Conservation (phyloP, 2,888 invertebrate genomes). For the Pilophorus perplexus region DNA sequence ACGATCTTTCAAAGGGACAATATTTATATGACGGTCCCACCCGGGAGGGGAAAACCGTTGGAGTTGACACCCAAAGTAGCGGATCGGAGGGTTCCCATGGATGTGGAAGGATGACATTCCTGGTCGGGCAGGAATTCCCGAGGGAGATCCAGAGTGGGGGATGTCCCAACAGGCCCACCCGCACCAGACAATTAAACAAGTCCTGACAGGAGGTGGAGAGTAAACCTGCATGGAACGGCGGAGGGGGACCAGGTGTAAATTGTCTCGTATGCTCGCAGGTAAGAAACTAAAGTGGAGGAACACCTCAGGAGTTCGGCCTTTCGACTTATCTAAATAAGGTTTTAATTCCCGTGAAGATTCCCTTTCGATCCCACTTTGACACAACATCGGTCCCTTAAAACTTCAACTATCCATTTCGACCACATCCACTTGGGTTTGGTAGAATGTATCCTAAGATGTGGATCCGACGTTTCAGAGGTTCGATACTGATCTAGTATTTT, state of each 20-base stretch:
- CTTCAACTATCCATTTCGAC: no score
- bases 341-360: slow-evolving; percentile 12
- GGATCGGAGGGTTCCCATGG: background rate
- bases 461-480: no score
- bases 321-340: slow-evolving; percentile 38
- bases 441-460: no score
- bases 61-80: no score
- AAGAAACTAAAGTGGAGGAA: background rate
- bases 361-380: background rate
- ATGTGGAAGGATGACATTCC: background rate
- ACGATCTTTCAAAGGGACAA: no score
- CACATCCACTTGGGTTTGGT: no score
- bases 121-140: background rate
- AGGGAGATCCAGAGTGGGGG: background rate
- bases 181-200: slow-evolving; percentile 34
- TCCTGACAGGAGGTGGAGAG: no score
- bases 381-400: no score
- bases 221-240: no score
- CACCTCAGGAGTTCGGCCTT: background rate
- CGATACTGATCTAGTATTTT: no score
- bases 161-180: slow-evolving; percentile 31
- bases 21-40: no score
- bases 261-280: slow-evolving; percentile 33
- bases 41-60: no score
- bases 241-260: slow-evolving; percentile 34